Evolutionary conservation across 2,113 vertebrate species (phyloP).

Genomic region (Daubentonia madagascariensis): DNA sequence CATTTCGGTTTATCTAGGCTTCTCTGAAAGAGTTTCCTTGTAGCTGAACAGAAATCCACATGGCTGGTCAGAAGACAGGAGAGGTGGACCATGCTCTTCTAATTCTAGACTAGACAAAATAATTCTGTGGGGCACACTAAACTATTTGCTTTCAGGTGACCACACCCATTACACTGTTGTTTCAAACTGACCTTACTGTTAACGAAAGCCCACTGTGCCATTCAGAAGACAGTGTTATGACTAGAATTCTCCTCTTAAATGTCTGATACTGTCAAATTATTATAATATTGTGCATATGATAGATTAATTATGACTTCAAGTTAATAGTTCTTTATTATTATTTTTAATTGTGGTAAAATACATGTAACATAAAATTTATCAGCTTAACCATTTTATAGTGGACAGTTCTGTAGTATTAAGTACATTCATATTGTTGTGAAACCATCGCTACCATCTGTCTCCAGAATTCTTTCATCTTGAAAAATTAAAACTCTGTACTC

Average conservation of each 20-base stretch:
- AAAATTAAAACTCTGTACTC: neutral
- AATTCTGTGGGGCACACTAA: neutral
- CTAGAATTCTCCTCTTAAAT: neutral
- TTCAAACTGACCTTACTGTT: neutral
- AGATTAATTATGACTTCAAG: neutral
- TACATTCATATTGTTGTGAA: neutral
- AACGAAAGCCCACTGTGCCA: neutral
- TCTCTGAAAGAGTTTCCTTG: neutral
- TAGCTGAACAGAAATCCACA: neutral
- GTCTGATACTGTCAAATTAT: neutral
- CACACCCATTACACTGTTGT: neutral
- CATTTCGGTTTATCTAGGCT: neutral
- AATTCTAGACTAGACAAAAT: neutral
- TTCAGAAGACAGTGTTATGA: neutral
- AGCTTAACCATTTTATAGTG: neutral
- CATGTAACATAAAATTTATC: neutral
- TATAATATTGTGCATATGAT: neutral
- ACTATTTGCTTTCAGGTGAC: neutral
- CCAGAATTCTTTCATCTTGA: neutral
- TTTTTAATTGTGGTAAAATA: slow-evolving; percentile 15
- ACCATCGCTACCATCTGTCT: neutral
- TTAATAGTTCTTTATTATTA: neutral
- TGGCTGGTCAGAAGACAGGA: neutral
- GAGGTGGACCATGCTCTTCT: neutral
- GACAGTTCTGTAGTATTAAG: neutral